Base-by-base conservation (phyloP, 2,888 invertebrate genomes). In the Catonia carolina region DNA sequence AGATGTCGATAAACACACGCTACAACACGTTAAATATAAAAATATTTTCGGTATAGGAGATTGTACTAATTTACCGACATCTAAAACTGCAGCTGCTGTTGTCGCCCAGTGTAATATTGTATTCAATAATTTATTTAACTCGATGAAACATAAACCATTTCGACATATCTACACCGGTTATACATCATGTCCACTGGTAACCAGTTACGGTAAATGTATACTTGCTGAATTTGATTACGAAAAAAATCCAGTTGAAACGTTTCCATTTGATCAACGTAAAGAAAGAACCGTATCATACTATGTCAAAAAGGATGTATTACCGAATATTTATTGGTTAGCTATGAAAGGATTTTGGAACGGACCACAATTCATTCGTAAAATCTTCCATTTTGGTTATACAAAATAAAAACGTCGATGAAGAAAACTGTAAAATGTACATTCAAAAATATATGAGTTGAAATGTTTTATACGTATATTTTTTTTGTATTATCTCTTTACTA, bases 21-120 rank as follows among this genome's bases (percentile, higher is more conserved):
- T 99, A 60, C 92, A 89, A 66, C 95, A 95, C 70, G 75, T 74
- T 0, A 80, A 77, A 63, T 94, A 83, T 72, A 72, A 77, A 2
- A 98, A 98, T 72, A 80, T 99, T 42, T 99, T 91, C 73, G 93
- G 91, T 1, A 81, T 98, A 23, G 99, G 98, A 0, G 99, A 99
- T 72, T 96, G 96, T 68, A 85, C 86, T 0, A 87, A 82, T 68
- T 79, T 92, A 15, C 97, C 98, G 0, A 99, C 96, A 67, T 89
- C 96, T 2, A 99, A 97, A 75, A 98, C 99, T 2, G 95, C 92
- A 36, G 98, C 98, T 7, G 95, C 98, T 54, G 84, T 92, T 58
- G 91, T 95, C 59, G 85, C 86, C 22, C 96, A 97, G 72, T 79
- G 84, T 60, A 85, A 84, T 62, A 83, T 96, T 1, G 73, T 98